Evolutionary conservation across 2,888 invertebrate genomes (phyloP).

Genomic region (Phortica okadai): DNA sequence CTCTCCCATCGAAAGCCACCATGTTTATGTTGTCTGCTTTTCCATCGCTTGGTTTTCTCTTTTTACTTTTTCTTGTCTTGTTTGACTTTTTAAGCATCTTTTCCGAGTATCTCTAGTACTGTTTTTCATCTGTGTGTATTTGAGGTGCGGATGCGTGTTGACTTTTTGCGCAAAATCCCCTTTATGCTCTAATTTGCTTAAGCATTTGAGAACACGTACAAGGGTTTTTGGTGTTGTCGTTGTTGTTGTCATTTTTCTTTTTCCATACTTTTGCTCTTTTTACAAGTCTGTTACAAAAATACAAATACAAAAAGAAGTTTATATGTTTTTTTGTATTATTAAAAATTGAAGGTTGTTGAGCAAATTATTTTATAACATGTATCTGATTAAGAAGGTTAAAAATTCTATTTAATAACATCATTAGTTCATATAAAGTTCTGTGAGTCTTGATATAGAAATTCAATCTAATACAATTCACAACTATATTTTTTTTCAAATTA

Average conservation of each 20-base stretch:
- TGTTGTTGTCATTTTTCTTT: neutral
- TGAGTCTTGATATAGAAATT: too few relatives aligned
- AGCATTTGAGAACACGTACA: slow-evolving; percentile 43
- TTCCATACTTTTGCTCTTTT: neutral
- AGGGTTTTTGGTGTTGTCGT: slow-evolving; percentile 42
- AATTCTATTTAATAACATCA: too few relatives aligned
- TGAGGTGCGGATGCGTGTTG: slow-evolving; percentile 44
- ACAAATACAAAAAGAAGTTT: too few relatives aligned
- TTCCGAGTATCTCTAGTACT: neutral
- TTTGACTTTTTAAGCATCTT: slow-evolving; percentile 51
- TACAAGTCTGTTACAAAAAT: neutral
- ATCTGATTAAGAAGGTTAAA: too few relatives aligned
- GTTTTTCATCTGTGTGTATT: slow-evolving; percentile 42
- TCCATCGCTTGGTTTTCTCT: slow-evolving; percentile 51
- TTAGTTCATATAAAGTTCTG: too few relatives aligned
- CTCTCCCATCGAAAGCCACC: slow-evolving; percentile 38
- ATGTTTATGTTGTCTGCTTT: slow-evolving; percentile 44
- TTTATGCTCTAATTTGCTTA: slow-evolving; percentile 66
- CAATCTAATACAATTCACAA: too few relatives aligned
- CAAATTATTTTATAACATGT: neutral
- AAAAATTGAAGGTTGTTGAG: too few relatives aligned
- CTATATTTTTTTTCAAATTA: too few relatives aligned
- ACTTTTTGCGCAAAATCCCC: slow-evolving; percentile 66
- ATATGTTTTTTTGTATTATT: too few relatives aligned
- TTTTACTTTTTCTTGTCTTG: slow-evolving; percentile 25